Evolutionary conservation across 1,140 invertebrate genomes (phyloP).

Genomic region (Pseudomyrmex cubaensis): DNA sequence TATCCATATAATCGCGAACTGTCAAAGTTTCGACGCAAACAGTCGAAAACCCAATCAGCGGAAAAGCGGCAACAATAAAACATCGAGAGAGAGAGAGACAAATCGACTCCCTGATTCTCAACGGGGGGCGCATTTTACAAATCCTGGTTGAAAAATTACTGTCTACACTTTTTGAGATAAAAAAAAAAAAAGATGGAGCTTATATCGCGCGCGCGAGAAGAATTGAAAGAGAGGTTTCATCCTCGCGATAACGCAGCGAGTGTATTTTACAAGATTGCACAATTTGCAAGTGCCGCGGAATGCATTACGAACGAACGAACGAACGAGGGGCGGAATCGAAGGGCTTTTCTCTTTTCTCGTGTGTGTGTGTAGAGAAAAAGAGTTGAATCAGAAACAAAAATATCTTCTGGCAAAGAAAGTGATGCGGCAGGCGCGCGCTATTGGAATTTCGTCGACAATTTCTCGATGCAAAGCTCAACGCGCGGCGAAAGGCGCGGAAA

Average conservation of each 20-base stretch:
- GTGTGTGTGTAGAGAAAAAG: background rate
- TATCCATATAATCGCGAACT: too few relatives aligned
- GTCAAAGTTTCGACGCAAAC: too few relatives aligned
- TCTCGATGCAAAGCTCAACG: too few relatives aligned
- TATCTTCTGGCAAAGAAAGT: background rate
- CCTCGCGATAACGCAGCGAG: background rate
- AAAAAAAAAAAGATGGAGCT: background rate
- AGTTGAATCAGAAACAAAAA: background rate
- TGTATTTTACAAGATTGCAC: constrained; percentile 12
- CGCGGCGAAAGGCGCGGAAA: background rate
- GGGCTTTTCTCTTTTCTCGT: background rate
- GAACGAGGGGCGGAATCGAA: background rate
- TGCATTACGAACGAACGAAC: background rate
- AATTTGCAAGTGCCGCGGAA: constrained; percentile 1
- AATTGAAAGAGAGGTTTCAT: constrained; percentile 16
- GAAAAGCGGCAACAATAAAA: too few relatives aligned
- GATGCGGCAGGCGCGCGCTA: background rate
- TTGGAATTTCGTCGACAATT: background rate
- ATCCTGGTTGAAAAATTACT: too few relatives aligned
- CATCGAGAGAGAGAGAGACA: too few relatives aligned
- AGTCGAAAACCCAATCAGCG: too few relatives aligned
- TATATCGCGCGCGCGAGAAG: background rate
- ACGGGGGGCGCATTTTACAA: too few relatives aligned
- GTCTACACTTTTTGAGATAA: too few relatives aligned
- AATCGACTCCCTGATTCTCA: too few relatives aligned